Percentiles rank a stretch among this genome's conserved stretches.
Evolutionary conservation across 2,888 invertebrate species (phyloP).

Genomic region (Neuroscelio doddi): DNA sequence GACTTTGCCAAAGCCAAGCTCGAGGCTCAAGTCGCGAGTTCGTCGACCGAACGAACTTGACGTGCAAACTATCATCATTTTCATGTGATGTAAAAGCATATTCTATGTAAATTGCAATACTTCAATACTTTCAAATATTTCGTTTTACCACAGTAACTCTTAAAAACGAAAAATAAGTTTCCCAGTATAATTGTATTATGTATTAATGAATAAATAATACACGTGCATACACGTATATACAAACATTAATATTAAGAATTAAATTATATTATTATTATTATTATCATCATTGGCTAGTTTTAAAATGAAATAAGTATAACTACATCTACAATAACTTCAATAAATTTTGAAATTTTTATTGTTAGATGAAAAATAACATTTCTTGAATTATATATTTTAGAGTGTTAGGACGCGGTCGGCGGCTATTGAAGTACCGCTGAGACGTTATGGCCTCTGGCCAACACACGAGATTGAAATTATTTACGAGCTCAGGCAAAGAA

Average conservation of each 20-base stretch:
- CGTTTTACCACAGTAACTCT: too few relatives aligned
- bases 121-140: too few relatives aligned
- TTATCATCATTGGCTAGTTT: too few relatives aligned
- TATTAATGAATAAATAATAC: too few relatives aligned
- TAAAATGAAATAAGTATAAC: neutral
- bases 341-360: too few relatives aligned
- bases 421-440: conserved; percentile 22
- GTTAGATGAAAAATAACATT: neutral
- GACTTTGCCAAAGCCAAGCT: conserved; percentile 31
- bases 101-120: too few relatives aligned
- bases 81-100: neutral
- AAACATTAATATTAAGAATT: neutral
- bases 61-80: conserved; percentile 29
- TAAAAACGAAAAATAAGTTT: too few relatives aligned
- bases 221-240: too few relatives aligned
- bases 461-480: conserved; percentile 34
- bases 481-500: conserved; percentile 23
- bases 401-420: conserved; percentile 9
- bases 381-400: conserved; percentile 4
- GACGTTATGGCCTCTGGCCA: conserved; percentile 27
- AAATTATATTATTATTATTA: neutral
- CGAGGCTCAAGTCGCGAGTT: conserved; percentile 30
- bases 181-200: too few relatives aligned
- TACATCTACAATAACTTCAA: neutral
- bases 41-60: conserved; percentile 42